phyloP scores from a whole-genome alignment of 2,888 invertebrate species.

The Leptopilina drosophilae region DNA sequence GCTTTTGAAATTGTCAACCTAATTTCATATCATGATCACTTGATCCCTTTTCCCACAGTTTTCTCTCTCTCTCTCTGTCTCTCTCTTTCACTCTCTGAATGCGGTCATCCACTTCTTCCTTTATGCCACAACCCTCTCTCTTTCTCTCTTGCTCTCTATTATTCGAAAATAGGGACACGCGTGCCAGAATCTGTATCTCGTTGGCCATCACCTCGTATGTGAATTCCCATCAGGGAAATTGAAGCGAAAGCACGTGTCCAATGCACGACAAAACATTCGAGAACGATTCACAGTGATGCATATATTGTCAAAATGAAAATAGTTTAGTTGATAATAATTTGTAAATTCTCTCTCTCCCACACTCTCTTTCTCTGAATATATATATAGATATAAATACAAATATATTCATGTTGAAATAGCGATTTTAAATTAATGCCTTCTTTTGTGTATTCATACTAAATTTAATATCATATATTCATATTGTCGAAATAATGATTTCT shows the following conservation, averaged over 20 bases:
- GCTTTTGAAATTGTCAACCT: constrained; percentile 25
- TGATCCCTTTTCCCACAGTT: constrained; percentile 20
- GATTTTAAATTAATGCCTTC: no score
- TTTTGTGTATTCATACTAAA: no score
- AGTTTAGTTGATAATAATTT: background rate
- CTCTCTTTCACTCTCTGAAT: background rate
- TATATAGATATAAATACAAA: no score
- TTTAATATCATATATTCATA: no score
- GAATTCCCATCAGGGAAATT: constrained; percentile 38
- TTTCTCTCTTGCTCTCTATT: constrained; percentile 37
- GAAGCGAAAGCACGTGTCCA: constrained; percentile 33
- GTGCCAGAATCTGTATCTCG: constrained; percentile 38
- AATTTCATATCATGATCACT: constrained; percentile 32
- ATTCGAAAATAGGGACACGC: constrained; percentile 27
- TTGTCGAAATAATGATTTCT: no score
- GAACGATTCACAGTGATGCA: constrained; percentile 20
- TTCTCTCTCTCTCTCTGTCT: constrained; percentile 40
- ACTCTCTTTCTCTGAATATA: no score
- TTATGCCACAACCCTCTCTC: constrained; percentile 8
- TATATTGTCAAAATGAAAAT: background rate
- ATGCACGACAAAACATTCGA: constrained; percentile 18
- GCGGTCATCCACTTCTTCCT: constrained; percentile 15
- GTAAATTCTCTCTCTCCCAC: background rate
- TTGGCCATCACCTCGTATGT: constrained; percentile 30
- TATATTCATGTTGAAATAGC: no score